These are phyloP conservation scores for Anguilla anguilla DNA, from an alignment of 2,797 vertebrate species.

Conservation along the genomic window DNA sequence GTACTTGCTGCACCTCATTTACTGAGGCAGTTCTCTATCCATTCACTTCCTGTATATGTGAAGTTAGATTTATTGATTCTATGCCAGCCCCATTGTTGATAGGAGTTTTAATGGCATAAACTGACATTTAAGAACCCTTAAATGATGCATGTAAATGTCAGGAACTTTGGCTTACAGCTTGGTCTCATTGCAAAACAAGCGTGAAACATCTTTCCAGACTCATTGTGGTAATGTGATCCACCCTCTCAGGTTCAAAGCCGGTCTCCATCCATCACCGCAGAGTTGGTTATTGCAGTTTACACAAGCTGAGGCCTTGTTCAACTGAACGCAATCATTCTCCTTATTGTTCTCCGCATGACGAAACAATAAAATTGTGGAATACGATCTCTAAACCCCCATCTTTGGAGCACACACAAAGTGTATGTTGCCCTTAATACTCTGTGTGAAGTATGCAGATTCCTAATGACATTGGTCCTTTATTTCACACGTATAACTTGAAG, in stretches of 20 bases:
- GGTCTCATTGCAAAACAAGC: slow-evolving; percentile 3
- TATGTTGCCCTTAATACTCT: not conserved
- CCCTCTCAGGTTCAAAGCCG: slow-evolving; percentile 4
- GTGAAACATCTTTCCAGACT: not conserved
- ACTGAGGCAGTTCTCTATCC: not conserved
- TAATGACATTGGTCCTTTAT: not conserved
- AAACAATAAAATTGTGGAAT: not conserved
- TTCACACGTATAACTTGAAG: not conserved
- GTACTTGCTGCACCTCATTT: not conserved
- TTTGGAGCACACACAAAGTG: not conserved
- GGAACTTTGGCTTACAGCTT: not conserved
- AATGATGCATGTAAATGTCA: not conserved
- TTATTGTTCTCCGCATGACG: not conserved
- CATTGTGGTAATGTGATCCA: slow-evolving; percentile 10
- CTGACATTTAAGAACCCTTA: not conserved
- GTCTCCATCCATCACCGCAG: not conserved
- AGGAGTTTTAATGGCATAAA: not conserved
- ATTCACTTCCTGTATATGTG: not conserved
- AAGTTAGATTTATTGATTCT: not conserved
- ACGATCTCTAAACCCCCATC: not conserved
- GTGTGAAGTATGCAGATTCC: not conserved
- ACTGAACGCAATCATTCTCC: not conserved
- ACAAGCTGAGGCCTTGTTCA: not conserved
- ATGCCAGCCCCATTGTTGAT: not conserved
- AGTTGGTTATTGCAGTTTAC: not conserved